A percentile compares a stretch with the other conserved stretches of the same genome.
Conservation (phyloP, 1,140 invertebrate species). For the Scaptomyza graminum region DNA sequence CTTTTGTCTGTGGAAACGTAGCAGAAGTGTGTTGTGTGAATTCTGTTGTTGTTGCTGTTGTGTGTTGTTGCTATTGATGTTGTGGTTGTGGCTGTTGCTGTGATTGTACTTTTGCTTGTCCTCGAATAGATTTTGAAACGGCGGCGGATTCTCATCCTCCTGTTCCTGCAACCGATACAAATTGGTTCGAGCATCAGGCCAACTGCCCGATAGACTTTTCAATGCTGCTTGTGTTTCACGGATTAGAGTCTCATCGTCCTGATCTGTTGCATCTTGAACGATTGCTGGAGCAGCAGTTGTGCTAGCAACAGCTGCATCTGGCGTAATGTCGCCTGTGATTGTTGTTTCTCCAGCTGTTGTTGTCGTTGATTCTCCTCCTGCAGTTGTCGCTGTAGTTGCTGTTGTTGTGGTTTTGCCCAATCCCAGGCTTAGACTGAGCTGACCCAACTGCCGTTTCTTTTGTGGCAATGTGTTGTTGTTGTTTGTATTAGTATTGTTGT, state of each 20-base stretch:
- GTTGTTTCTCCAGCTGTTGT: conserved; percentile 2
- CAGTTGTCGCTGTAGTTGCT: conserved; percentile 6
- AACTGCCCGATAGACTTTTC: conserved; percentile 92
- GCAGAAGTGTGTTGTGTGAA: conserved; percentile 45
- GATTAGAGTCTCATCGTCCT: conserved; percentile 92
- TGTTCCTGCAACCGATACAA: conserved; percentile 87
- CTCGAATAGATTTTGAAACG: conserved; percentile 93
- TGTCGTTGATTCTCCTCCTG: conserved; percentile 9
- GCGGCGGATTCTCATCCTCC: conserved; percentile 89
- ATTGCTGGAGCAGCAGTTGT: conserved; percentile 3
- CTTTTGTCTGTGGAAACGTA: conserved; percentile 82
- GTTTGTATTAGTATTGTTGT: conserved; percentile 37
- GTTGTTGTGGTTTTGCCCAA: conserved; percentile 22
- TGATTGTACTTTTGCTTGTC: conserved; percentile 87
- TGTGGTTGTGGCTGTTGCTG: conserved; percentile 15
- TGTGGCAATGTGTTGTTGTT: conserved; percentile 85
- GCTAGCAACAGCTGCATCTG: conserved; percentile 30
- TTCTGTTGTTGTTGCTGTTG: conserved; percentile 21
- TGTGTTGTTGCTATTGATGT: conserved; percentile 21
- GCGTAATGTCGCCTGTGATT: conserved; percentile 2
- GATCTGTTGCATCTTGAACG: conserved; percentile 63
- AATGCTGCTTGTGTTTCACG: conserved; percentile 93
- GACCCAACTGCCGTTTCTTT: conserved; percentile 86
- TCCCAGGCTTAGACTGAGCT: conserved; percentile 25
- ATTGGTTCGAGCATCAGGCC: conserved; percentile 87